A percentile compares a stretch with the other conserved stretches of the same genome.
phyloP scores from a whole-genome alignment of 2,797 vertebrate species.

The Darevskia mixta region DNA sequence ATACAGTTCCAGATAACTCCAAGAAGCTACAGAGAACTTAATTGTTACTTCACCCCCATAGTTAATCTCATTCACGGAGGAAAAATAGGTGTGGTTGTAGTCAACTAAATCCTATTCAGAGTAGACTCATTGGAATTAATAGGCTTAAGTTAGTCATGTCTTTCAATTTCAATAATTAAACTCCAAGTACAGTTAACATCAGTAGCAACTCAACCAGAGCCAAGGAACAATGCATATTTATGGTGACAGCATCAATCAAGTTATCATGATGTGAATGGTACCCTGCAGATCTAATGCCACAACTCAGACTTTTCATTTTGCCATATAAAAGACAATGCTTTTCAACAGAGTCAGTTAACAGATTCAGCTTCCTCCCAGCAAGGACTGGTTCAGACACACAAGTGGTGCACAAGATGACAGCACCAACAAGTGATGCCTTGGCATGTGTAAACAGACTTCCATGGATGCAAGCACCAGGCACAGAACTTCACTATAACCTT shows the following conservation, averaged over 20 bases:
- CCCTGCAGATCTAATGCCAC: not conserved
- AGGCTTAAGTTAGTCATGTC: too few species aligned
- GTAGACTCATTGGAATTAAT: too few species aligned
- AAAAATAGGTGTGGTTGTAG: not conserved
- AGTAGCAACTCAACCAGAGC: not conserved
- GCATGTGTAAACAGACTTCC: not conserved
- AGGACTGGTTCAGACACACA: not conserved
- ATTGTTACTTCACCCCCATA: too few species aligned
- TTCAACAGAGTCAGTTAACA: not conserved
- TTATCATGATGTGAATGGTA: not conserved
- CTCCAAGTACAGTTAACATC: too few species aligned
- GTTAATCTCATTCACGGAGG: not conserved
- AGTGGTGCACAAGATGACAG: not conserved
- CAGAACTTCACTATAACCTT: not conserved
- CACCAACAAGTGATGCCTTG: not conserved
- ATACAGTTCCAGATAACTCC: not conserved
- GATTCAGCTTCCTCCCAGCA: not conserved
- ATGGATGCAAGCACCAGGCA: not conserved
- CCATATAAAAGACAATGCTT: not conserved
- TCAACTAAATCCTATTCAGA: not conserved
- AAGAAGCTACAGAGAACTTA: too few species aligned
- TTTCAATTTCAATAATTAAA: too few species aligned
- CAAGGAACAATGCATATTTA: not conserved
- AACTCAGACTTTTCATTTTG: not conserved
- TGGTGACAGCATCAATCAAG: not conserved